These are phyloP conservation scores for Dolichotis patagonum DNA, from an alignment of 2,113 vertebrate species.

Conservation along the genomic window DNA sequence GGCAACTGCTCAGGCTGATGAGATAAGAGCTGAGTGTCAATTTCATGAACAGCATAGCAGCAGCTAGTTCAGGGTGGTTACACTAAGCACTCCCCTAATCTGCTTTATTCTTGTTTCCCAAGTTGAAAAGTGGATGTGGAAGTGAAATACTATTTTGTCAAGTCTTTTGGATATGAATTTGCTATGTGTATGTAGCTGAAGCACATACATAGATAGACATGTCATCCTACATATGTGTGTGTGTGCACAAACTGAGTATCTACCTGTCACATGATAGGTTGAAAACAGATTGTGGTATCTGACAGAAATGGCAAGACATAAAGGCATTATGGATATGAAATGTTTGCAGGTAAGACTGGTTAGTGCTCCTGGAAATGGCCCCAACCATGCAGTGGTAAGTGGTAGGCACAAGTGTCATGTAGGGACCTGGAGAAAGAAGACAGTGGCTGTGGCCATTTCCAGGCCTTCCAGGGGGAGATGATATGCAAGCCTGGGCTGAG, in stretches of 20 bases:
- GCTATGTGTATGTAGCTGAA: neutral
- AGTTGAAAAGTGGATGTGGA: neutral
- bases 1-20: neutral
- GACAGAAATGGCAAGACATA: neutral
- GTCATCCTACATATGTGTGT: neutral
- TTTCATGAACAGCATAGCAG: neutral
- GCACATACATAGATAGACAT: neutral
- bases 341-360: neutral
- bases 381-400: neutral
- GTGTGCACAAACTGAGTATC: neutral
- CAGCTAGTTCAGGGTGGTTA: too few relatives aligned
- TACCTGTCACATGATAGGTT: neutral
- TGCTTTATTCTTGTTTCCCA: neutral
- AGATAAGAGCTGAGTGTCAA: neutral
- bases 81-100: fast-evolving
- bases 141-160: neutral
- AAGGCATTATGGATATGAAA: neutral
- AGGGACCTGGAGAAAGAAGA: neutral
- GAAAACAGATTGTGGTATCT: neutral
- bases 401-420: fast-evolving
- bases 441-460: neutral
- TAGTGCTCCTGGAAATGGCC: neutral
- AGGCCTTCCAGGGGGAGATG: neutral
- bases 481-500: neutral
- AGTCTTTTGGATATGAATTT: neutral